Conservation (phyloP, 2,113 vertebrate genomes). For the Thamnaconus septentrionalis region DNA sequence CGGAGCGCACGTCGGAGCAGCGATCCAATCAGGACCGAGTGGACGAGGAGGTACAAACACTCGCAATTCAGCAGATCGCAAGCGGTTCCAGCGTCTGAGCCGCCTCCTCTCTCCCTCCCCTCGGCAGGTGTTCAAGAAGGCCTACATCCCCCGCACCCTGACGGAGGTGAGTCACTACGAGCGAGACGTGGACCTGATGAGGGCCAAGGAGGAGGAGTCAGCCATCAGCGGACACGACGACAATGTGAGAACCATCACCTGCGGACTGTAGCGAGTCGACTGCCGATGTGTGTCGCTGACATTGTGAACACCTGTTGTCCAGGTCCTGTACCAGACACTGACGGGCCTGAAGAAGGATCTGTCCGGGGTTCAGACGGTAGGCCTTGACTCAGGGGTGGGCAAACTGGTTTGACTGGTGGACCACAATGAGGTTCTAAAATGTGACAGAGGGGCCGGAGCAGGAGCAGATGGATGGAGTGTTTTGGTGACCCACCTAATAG, state of each 20-base stretch:
- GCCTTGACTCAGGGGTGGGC: too few relatives aligned
- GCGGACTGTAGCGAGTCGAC: background rate
- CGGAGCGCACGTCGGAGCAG: slow-evolving; percentile 85
- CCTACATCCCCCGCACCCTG: slow-evolving; percentile 93
- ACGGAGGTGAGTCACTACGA: slow-evolving; percentile 93
- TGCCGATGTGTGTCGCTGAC: too few relatives aligned
- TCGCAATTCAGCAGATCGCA: background rate
- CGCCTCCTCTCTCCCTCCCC: background rate
- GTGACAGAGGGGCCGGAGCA: too few relatives aligned
- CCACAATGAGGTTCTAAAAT: too few relatives aligned
- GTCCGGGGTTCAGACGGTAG: slow-evolving; percentile 91
- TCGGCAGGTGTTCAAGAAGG: slow-evolving; percentile 90
- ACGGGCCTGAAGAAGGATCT: slow-evolving; percentile 93
- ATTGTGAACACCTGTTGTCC: slow-evolving; percentile 2
- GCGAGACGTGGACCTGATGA: slow-evolving; percentile 82
- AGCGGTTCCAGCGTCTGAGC: background rate
- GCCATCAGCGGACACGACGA: slow-evolving; percentile 79
- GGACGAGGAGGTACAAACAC: slow-evolving; percentile 85
- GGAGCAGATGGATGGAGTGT: background rate
- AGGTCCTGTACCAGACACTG: slow-evolving; percentile 96
- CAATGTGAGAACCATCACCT: slow-evolving; percentile 73
- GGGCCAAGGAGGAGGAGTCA: slow-evolving; percentile 78
- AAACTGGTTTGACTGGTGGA: background rate
- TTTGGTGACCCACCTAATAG: too few relatives aligned
- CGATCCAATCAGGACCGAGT: slow-evolving; percentile 89